Percentiles rank a stretch among this genome's conserved stretches.
These are phyloP conservation scores for Neuroscelio doddi DNA, from an alignment of 2,888 invertebrate species.

Conservation along the genomic window DNA sequence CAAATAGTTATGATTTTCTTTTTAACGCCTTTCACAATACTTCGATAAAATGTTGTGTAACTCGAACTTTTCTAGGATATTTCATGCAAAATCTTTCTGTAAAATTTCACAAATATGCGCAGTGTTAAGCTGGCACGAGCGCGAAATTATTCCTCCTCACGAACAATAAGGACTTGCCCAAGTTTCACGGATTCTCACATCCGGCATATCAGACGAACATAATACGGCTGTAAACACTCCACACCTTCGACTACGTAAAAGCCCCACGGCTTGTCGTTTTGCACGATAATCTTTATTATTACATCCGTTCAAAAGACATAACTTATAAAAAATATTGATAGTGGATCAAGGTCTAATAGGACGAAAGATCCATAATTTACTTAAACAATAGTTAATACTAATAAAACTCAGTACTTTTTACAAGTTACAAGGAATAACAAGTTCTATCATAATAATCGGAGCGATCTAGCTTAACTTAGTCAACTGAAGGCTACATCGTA, in stretches of 20 bases:
- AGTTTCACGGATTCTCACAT: constrained; percentile 14
- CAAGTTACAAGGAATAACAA: constrained; percentile 72
- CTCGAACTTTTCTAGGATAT: too few species aligned
- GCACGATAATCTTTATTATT: constrained; percentile 67
- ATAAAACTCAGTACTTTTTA: constrained; percentile 73
- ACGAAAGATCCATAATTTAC: constrained; percentile 62
- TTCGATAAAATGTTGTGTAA: too few species aligned
- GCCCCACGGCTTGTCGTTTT: too few species aligned
- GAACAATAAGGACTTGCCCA: constrained; percentile 11
- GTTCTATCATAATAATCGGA: constrained; percentile 61
- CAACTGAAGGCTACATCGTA: constrained; percentile 58
- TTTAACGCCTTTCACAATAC: too few species aligned
- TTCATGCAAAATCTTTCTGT: too few species aligned
- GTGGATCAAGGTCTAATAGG: constrained; percentile 46
- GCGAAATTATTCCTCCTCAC: constrained; percentile 3
- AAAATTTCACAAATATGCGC: too few species aligned
- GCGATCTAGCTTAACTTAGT: constrained; percentile 49
- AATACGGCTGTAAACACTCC: not conserved
- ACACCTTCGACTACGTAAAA: constrained; percentile 4
- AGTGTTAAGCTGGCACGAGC: too few species aligned
- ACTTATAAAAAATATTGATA: constrained; percentile 66
- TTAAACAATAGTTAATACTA: constrained; percentile 67
- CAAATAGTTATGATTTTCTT: too few species aligned
- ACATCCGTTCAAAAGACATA: constrained; percentile 70
- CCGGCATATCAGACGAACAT: constrained; percentile 2